phyloP scores from a whole-genome alignment of 2,797 vertebrate genomes.

The Lophius americanus region DNA sequence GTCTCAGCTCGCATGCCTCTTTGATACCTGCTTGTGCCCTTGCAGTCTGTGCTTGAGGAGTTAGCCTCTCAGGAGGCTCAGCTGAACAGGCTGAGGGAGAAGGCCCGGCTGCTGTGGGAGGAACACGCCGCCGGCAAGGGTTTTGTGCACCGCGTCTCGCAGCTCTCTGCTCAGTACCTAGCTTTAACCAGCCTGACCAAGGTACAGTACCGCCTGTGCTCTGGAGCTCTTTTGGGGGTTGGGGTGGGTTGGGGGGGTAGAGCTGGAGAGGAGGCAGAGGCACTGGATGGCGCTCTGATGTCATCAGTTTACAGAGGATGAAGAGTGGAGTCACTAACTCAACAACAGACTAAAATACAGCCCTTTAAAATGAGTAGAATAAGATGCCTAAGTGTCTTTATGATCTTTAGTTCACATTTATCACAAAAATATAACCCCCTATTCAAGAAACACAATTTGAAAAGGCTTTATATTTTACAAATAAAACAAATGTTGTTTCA shows the following conservation, averaged over 20 bases:
- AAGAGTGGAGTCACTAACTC: constrained; percentile 40
- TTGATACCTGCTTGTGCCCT: constrained; percentile 85
- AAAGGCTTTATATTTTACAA: too few species aligned
- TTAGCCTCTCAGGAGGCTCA: constrained; percentile 92
- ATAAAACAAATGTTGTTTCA: too few species aligned
- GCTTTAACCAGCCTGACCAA: constrained; percentile 94
- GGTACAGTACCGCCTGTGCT: constrained; percentile 86
- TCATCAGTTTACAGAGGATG: constrained; percentile 38
- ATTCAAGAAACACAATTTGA: too few species aligned
- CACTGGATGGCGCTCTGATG: constrained; percentile 49
- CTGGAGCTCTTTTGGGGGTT: constrained; percentile 70
- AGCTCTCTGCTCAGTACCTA: constrained; percentile 94
- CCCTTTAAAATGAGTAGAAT: too few species aligned
- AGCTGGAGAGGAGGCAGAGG: constrained; percentile 51
- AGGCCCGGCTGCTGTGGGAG: constrained; percentile 94
- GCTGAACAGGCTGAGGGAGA: constrained; percentile 93
- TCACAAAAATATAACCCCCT: too few species aligned
- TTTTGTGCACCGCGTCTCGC: constrained; percentile 95
- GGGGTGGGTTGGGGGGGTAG: constrained; percentile 8
- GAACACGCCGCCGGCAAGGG: constrained; percentile 92
- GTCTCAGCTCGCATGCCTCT: constrained; percentile 81
- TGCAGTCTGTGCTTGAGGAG: constrained; percentile 97
- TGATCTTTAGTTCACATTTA: too few species aligned
- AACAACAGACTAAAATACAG: neutral
- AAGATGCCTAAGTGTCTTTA: too few species aligned